phyloP scores from a whole-genome alignment of 2,888 invertebrate species.

The Teleogryllus oceanicus region DNA sequence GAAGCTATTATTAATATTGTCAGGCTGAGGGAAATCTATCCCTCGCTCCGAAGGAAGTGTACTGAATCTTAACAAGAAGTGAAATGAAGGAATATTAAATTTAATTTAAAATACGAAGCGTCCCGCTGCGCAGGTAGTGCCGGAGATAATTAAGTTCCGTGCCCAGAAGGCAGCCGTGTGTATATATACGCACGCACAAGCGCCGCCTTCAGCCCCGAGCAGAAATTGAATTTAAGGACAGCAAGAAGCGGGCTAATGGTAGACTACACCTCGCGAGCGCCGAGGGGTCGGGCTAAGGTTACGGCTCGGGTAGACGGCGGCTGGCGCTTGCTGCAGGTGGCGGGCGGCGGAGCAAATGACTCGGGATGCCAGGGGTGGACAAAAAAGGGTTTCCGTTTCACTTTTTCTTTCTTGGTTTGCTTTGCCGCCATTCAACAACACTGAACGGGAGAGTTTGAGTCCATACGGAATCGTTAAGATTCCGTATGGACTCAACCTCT shows the following conservation, averaged over 20 bases:
- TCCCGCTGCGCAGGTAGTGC: not conserved
- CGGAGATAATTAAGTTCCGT: not conserved
- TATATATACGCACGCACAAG: constrained; percentile 2
- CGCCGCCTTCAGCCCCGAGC: not conserved
- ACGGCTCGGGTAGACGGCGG: not conserved
- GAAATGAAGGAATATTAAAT: constrained; percentile 31
- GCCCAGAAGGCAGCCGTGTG: constrained; percentile 2
- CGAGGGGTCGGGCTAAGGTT: not conserved
- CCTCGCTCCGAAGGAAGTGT: not conserved
- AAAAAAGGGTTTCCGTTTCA: too few relatives aligned
- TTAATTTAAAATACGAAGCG: constrained; percentile 30
- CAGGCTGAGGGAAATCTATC: not conserved
- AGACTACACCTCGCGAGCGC: not conserved
- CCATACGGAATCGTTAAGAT: too few relatives aligned
- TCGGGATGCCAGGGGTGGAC: too few relatives aligned
- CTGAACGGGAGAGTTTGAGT: too few relatives aligned
- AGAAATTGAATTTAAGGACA: constrained; percentile 18
- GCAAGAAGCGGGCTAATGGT: not conserved
- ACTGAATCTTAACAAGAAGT: constrained; percentile 23
- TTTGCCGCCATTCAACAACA: too few relatives aligned
- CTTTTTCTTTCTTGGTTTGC: too few relatives aligned
- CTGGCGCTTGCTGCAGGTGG: not conserved
- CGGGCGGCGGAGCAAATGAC: too few relatives aligned
- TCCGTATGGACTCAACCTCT: too few relatives aligned
- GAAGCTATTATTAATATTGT: not conserved